Evolutionary conservation across 1,140 invertebrate genomes (phyloP), one percentile per base, ranked within the genome.

Genomic region (Amphibalanus amphitrite): DNA sequence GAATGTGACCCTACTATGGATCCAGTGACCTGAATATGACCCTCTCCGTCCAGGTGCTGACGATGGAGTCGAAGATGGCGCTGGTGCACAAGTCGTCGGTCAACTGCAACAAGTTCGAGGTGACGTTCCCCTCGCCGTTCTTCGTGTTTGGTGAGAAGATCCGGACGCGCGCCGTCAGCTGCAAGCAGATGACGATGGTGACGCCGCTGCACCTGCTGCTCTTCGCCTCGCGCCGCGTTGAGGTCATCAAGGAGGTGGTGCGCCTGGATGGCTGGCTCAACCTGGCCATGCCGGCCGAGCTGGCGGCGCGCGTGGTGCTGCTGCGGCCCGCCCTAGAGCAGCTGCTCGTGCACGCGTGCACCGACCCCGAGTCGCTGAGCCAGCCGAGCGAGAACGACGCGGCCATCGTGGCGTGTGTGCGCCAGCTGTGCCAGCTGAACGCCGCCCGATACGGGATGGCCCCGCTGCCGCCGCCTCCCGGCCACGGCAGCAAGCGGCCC

Each of bases 131-230:
- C 0, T 96, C 89, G 72, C 96, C 96, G 4, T 93, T 97, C 78
- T 97, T 99, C 79, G 91, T 98, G 47, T 99, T 98, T 81, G 94
- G 94, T 3, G 96, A 99, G 83, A 98, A 99, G 83, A 93, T 98
- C 69, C 86, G 95, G 70, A 98, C 95, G 0, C 84, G 91, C 75
- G 93, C 95, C 10, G 93, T 98, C n/a, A 91, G 91, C 25, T 97
- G 94, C 79, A 98, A 98, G 79, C 93, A 97, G 82, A 90, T 96
- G 84, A 94, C 93, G 0, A 97, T 98, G 93, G 89, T 98, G 0
- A 88, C 93, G 1, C 94, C 96, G 0, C 80, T 98, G 72, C 95
- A 98, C 81, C 81, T 98, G 8, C 79, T 99, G 73, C 79, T 98
- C 10, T 98, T 98, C 82, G 95, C 90, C 6, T 88, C 87, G 38